A percentile compares a stretch with the other conserved stretches of the same genome.
Conservation (phyloP, 2,888 invertebrate species). For the Aspidiotus destructor region DNA sequence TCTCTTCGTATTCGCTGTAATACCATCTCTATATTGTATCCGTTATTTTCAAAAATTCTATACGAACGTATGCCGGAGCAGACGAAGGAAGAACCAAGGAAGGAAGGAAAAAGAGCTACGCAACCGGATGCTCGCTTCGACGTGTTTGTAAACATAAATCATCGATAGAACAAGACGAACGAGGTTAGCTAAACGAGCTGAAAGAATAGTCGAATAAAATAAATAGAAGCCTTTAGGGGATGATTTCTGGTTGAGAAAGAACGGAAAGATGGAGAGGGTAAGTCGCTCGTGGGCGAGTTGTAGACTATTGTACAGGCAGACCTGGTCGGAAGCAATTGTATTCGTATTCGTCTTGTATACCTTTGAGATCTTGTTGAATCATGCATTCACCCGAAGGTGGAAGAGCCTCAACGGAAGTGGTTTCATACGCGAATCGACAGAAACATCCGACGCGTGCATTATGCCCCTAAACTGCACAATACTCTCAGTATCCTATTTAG, state of each 20-base stretch:
- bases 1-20: too few relatives aligned
- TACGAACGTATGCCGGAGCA: too few relatives aligned
- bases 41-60: too few relatives aligned
- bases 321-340: neutral
- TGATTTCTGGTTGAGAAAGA: neutral
- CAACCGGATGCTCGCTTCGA: too few relatives aligned
- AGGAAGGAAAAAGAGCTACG: too few relatives aligned
- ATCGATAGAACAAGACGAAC: too few relatives aligned
- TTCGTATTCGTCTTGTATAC: neutral
- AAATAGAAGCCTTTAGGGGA: neutral
- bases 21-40: too few relatives aligned
- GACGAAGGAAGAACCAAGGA: too few relatives aligned
- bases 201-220: neutral
- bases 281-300: constrained; percentile 2
- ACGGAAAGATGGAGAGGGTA: neutral
- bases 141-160: too few relatives aligned
- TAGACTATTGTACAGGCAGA: neutral
- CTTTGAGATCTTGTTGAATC: too few relatives aligned
- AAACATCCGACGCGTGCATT: too few relatives aligned
- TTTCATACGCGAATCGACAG: neutral
- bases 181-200: neutral
- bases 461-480: too few relatives aligned
- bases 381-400: neutral
- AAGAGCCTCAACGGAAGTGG: neutral
- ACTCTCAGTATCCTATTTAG: neutral